Evolutionary conservation across 2,797 vertebrate species (phyloP), one percentile per base, ranked within the genome.

Genomic region (Erpetoichthys calabaricus): DNA sequence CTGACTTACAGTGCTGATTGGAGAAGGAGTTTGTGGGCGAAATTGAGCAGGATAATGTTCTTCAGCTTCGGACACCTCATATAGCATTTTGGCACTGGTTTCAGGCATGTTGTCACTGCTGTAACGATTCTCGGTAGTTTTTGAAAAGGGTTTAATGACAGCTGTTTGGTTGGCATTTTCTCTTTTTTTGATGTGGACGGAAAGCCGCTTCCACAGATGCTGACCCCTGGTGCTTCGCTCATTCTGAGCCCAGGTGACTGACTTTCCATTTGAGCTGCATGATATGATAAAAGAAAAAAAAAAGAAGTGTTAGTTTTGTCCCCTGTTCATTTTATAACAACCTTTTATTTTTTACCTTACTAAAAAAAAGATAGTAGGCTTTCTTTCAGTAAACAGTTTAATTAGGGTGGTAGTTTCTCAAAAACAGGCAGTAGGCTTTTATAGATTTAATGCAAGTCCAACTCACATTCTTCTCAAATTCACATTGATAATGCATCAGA

Each of bases 91-190:
- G 47, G 88, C 71, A 67, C 79, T 69, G 3, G 75, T 59, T 59
- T 94, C 91, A 0, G 78, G 79, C 42, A 88, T 83, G 0, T 81
- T 78, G 45, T 88, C 70, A 0, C 83, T 80, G 2, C 78, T 78
- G 55, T 86, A 81, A 59, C 88, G 85, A 47, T 90, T 88, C 67
- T 90, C 86, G 0, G 81, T 73, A 62, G 86, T 85, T 78, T 99
- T 97, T 47, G 94, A 91, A 73, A 98, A 98, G 63, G 96, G 94
- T 73, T 96, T 98, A 79, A 99, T 99, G 65, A 99, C 90, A 0
- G 94, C 94, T 0, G 91, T 98, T 70, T 99, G 96, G 65, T 99
- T 99, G 25, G 72, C 72, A 70, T 83, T 96, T 73, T 98, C 96
- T 43, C 92, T 94, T 66, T 86, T 93, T 78, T 96, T 96, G 76